Conservation (phyloP, 2,888 invertebrate species). For the Tinea trinotella region DNA sequence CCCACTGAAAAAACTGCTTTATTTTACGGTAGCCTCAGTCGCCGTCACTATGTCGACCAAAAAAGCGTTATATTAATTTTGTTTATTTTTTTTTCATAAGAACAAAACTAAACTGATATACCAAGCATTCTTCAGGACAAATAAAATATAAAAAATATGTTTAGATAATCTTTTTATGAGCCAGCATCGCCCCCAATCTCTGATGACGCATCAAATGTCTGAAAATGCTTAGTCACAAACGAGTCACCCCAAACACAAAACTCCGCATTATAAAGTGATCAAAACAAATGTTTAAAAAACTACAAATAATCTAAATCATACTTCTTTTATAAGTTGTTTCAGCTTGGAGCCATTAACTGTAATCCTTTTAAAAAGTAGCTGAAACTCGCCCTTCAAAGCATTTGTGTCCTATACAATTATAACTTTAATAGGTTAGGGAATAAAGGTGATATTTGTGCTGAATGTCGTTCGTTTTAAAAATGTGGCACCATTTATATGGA, state of each 20-base stretch:
- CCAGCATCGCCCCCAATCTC: neutral
- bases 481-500: conserved; percentile 45
- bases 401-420: conserved; percentile 22
- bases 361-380: conserved; percentile 50
- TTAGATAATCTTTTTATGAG: too few species aligned
- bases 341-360: conserved; percentile 41
- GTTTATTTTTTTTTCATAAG: too few species aligned
- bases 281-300: neutral
- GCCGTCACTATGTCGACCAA: too few species aligned
- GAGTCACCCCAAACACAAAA: too few species aligned
- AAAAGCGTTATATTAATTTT: too few species aligned
- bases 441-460: conserved; percentile 32
- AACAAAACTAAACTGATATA: too few species aligned
- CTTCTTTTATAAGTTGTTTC: conserved; percentile 17
- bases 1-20: too few species aligned
- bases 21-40: too few species aligned
- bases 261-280: neutral
- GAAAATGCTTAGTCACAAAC: neutral
- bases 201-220: neutral
- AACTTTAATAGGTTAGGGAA: conserved; percentile 25
- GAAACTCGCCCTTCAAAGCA: conserved; percentile 23
- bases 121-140: too few species aligned
- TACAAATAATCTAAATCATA: neutral
- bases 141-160: too few species aligned
- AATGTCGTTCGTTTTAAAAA: conserved; percentile 27